Evolutionary conservation across 2,113 vertebrate species (phyloP).

Genomic region (Oxyruncus cristatus): DNA sequence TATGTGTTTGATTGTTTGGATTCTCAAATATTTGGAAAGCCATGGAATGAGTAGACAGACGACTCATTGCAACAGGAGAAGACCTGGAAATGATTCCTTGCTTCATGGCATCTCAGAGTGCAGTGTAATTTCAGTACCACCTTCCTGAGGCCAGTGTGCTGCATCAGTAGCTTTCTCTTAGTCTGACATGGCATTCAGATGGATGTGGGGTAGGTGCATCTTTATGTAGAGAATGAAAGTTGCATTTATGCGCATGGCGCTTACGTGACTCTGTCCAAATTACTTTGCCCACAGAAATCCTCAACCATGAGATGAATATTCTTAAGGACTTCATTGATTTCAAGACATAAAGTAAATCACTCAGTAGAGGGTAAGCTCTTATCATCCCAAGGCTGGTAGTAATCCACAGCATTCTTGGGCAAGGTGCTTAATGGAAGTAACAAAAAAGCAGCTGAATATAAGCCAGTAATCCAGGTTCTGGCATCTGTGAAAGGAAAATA

Average conservation of each 20-base stretch:
- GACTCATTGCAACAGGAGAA: background rate
- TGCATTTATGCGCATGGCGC: background rate
- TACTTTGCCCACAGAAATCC: background rate
- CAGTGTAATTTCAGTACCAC: background rate
- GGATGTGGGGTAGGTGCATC: background rate
- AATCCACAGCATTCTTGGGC: background rate
- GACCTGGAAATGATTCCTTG: background rate
- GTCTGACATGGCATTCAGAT: background rate
- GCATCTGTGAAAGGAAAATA: background rate
- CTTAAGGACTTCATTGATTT: background rate
- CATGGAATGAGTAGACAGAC: background rate
- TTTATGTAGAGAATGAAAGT: background rate
- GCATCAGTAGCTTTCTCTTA: background rate
- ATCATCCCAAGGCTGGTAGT: background rate
- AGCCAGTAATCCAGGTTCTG: background rate
- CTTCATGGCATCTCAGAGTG: background rate
- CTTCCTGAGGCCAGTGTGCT: background rate
- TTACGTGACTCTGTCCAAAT: background rate
- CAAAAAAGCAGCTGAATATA: background rate
- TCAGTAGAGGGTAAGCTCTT: background rate
- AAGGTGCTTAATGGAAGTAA: conserved; percentile 4
- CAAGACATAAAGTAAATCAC: background rate
- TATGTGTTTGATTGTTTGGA: background rate
- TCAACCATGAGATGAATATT: background rate
- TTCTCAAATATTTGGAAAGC: background rate